A percentile compares a stretch with the other conserved stretches of the same genome.
Evolutionary conservation across 2,797 vertebrate genomes (phyloP).

Genomic region (Euphonia xanthogaster): DNA sequence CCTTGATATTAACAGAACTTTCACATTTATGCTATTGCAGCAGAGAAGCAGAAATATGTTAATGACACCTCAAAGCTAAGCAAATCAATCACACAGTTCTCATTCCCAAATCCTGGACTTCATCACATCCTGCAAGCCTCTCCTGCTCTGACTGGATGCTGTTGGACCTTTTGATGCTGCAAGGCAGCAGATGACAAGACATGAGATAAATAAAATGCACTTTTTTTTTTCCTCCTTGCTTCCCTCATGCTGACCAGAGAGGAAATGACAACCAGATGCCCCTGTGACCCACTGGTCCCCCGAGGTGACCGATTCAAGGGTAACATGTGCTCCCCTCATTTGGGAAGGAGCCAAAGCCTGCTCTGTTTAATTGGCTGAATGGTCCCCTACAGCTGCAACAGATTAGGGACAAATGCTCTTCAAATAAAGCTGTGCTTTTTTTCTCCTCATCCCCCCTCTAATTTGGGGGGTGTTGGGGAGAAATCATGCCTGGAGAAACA

Average conservation of each 20-base stretch:
- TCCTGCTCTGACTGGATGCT: neutral
- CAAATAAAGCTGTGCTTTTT: constrained; percentile 68
- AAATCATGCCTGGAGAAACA: constrained; percentile 48
- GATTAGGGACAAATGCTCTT: constrained; percentile 84
- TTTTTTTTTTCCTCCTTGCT: constrained; percentile 52
- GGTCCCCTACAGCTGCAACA: constrained; percentile 86
- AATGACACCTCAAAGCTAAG: neutral
- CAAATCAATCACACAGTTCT: neutral
- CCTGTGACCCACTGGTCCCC: constrained; percentile 71
- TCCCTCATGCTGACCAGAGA: constrained; percentile 69
- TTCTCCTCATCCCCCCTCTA: neutral
- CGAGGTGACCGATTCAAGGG: constrained; percentile 71
- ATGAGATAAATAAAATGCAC: constrained; percentile 18
- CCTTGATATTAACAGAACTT: neutral
- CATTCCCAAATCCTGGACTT: neutral
- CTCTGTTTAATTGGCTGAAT: constrained; percentile 84
- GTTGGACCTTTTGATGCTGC: neutral
- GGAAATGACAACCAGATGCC: constrained; percentile 86
- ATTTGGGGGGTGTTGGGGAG: neutral
- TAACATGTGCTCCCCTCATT: constrained; percentile 88
- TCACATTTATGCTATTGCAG: neutral
- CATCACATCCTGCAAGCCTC: neutral
- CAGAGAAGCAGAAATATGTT: neutral
- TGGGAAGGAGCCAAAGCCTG: constrained; percentile 78
- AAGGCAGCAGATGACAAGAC: neutral